Base-by-base conservation (phyloP, 2,888 invertebrate species). In the Petrolisthes cinctipes region DNA sequence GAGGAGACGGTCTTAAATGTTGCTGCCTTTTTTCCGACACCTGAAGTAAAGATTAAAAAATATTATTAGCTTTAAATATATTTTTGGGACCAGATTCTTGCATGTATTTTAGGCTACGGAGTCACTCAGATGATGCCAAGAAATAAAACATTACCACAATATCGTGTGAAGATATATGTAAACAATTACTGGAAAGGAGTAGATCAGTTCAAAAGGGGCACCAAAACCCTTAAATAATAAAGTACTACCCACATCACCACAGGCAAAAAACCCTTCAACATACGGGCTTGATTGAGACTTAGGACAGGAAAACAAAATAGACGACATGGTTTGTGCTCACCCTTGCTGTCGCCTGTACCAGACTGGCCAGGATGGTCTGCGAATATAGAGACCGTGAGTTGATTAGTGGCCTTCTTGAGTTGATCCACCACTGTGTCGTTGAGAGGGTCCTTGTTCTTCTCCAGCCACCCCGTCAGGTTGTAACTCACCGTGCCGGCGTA, bases 1-100 rank as follows among this genome's bases (percentile, higher is more conserved):
- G 98, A 98, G 92, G 99, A 99, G 93, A 99, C 99, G 94, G 99
- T 99, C 94, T 98, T 98, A 95, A 99, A 99, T 94, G 97, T 97
- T 95, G 97, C 97, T 93, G 98, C 98, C 96, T 99, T 99, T 96
- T 98, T 98, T 83, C 91, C 91, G 86, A 82, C 89, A 80, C 83
- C 71, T 89, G 82, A 7, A 85, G 85, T 11, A 71, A 71, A 71
- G 71, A 71, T n/a, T n/a, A n/a, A 71, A 71, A n/a, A 71, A 37
- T 37, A 2, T 37, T 2, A 37, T 37, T 37, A 37, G 37, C 37
- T 37, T 37, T 37, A 37, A 37, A 37, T 37, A 37, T 37, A 1
- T 37, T 37, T 37, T 37, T 37, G 37, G 37, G 2, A 37, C 37
- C 37, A 37, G 37, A 37, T 37, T 37, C 2, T 37, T 37, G 37